Conservation (phyloP, 1,140 invertebrate species). For the Drosophila baimaii region DNA sequence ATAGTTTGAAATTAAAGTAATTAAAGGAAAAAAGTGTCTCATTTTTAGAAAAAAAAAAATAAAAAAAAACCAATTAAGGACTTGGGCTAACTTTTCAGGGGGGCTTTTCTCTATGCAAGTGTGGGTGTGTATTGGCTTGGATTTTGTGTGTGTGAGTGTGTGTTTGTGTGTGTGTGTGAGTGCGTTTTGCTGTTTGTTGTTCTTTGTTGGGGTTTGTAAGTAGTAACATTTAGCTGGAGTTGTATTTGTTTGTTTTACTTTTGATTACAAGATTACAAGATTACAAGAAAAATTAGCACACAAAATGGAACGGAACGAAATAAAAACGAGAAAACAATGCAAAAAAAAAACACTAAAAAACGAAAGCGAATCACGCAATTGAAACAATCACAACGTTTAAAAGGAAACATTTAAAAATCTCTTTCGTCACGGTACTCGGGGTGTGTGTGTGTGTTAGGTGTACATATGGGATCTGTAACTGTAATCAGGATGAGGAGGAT, state of each 20-base stretch:
- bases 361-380: constrained; percentile 34
- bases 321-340: constrained; percentile 15
- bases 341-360: constrained; percentile 44
- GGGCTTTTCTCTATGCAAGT: constrained; percentile 1
- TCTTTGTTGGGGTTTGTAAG: constrained; percentile 17
- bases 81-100: not conserved
- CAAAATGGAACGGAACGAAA: constrained; percentile 58
- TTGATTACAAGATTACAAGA: constrained; percentile 60
- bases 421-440: constrained; percentile 15
- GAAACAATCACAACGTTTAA: constrained; percentile 50
- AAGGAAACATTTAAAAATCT: constrained; percentile 14
- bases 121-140: constrained; percentile 3
- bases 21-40: no score
- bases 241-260: constrained; percentile 35
- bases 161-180: constrained; percentile 6
- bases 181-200: constrained; percentile 7
- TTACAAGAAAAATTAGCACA: constrained; percentile 81
- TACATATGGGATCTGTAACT: constrained; percentile 1
- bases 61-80: not conserved
- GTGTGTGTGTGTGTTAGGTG: not conserved
- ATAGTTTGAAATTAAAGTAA: constrained; percentile 14
- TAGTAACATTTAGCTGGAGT: constrained; percentile 41
- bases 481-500: no score
- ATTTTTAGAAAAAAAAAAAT: constrained; percentile 7
- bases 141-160: constrained; percentile 10